A percentile compares a stretch with the other conserved stretches of the same genome.
Evolutionary conservation across 2,888 invertebrate genomes (phyloP).

Genomic region (Neelides folsomi): DNA sequence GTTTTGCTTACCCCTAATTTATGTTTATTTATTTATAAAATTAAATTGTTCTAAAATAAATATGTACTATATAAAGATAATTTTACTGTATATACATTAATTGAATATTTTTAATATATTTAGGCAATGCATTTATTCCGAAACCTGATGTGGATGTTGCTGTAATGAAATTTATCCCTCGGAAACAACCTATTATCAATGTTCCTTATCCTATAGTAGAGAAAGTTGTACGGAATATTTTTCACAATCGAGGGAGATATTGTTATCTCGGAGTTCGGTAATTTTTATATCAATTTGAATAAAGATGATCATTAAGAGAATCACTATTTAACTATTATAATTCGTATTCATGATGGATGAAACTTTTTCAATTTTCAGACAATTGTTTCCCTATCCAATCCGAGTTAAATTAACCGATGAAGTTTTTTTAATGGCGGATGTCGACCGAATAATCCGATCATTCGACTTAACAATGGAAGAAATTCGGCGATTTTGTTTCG

Average conservation of each 20-base stretch:
- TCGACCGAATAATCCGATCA: too few species aligned
- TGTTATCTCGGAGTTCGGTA: conserved; percentile 52
- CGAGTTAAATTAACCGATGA: conserved; percentile 51
- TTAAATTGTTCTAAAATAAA: too few species aligned
- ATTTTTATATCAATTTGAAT: conserved; percentile 27
- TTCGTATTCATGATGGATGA: neutral
- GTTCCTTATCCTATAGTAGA: conserved; percentile 74
- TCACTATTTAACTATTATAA: neutral
- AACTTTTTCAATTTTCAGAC: conserved; percentile 38
- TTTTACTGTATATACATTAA: neutral
- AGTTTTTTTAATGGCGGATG: conserved; percentile 40
- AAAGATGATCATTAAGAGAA: neutral
- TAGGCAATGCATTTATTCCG: conserved; percentile 71
- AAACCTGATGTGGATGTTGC: conserved; percentile 94
- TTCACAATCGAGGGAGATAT: conserved; percentile 77
- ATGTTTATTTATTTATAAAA: too few species aligned
- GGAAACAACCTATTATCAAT: conserved; percentile 56
- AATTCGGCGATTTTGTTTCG: too few species aligned
- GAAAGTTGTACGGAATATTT: conserved; percentile 73
- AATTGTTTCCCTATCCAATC: conserved; percentile 59
- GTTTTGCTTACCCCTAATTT: too few species aligned
- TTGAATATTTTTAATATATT: conserved; percentile 11
- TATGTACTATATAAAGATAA: neutral
- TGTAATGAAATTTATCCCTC: conserved; percentile 74
- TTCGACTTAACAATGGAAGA: too few species aligned